These are phyloP conservation scores for Coleophora flavipennella DNA, from an alignment of 2,888 invertebrate species.

Conservation along the genomic window DNA sequence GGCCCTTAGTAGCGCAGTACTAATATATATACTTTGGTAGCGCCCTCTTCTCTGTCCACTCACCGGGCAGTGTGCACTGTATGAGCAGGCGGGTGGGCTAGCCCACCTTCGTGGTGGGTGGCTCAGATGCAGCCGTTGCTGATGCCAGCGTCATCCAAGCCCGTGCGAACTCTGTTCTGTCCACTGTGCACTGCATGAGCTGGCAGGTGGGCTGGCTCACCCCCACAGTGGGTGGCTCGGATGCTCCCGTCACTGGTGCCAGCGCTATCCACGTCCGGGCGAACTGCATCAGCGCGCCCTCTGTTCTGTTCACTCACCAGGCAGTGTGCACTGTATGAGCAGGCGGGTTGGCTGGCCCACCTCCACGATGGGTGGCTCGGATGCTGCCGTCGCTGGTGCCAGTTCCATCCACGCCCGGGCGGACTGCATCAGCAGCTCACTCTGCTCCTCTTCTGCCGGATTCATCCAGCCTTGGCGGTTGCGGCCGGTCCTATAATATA, in stretches of 20 bases:
- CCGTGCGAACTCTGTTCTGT: conserved; percentile 54
- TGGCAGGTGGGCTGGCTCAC: conserved; percentile 81
- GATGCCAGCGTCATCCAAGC: conserved; percentile 82
- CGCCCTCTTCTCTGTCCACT: too few relatives aligned
- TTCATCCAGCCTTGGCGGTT: conserved; percentile 68
- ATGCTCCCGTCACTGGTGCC: conserved; percentile 47
- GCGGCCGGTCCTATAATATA: conserved; percentile 67
- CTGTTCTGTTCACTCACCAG: conserved; percentile 50
- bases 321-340: conserved; percentile 76
- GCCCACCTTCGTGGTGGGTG: conserved; percentile 78
- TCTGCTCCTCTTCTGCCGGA: conserved; percentile 50
- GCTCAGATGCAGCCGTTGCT: conserved; percentile 45
- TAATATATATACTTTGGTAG: too few relatives aligned
- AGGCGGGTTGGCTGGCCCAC: conserved; percentile 81
- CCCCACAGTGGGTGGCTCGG: conserved; percentile 73
- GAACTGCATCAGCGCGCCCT: conserved; percentile 58
- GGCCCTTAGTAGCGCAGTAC: too few relatives aligned
- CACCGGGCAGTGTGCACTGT: conserved; percentile 77
- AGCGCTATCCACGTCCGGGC: conserved; percentile 84
- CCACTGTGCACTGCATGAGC: conserved; percentile 72
- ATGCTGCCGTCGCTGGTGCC: conserved; percentile 47
- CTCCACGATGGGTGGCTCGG: conserved; percentile 73
- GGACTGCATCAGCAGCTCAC: conserved; percentile 59
- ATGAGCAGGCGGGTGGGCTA: conserved; percentile 78
- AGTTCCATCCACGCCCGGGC: conserved; percentile 84